Conservation (phyloP, 2,113 vertebrate genomes). For the Glaucomys volans region DNA sequence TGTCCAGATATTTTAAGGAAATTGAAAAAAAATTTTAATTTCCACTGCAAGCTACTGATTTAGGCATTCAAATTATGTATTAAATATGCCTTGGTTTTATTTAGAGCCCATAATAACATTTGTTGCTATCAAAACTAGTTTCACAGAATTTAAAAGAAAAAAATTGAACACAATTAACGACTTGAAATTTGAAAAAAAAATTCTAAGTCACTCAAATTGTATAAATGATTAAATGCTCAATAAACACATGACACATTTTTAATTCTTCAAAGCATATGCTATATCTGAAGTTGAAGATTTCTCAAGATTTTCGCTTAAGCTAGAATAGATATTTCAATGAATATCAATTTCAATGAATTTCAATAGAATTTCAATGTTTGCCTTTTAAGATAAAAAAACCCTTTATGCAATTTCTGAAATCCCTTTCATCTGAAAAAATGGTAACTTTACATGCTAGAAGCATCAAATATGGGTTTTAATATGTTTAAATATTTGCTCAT, state of each 20-base stretch:
- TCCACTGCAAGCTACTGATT: not conserved
- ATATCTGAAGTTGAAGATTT: slow-evolving; percentile 16
- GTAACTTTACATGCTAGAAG: slow-evolving; percentile 9
- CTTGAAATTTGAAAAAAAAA: not conserved
- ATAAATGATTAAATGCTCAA: slow-evolving; percentile 36
- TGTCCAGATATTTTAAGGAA: not conserved
- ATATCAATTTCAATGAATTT: no score
- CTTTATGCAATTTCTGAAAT: not conserved
- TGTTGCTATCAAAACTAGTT: not conserved
- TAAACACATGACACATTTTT: slow-evolving; percentile 20
- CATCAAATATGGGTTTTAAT: slow-evolving; percentile 25
- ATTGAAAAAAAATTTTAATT: not conserved
- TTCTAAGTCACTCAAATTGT: not conserved
- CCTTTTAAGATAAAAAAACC: not conserved
- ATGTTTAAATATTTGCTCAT: slow-evolving; percentile 14
- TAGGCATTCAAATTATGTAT: slow-evolving; percentile 1
- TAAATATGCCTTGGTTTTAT: not conserved
- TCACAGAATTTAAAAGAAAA: not conserved
- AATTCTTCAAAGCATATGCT: not conserved
- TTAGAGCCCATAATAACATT: not conserved
- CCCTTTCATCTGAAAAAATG: not conserved
- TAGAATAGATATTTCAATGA: no score
- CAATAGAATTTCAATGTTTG: slow-evolving; percentile 44
- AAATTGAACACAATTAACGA: not conserved
- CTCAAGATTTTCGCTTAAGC: not conserved